Evolutionary conservation across 2,888 invertebrate species (phyloP), one percentile per base, ranked within the genome.

Genomic region (Pogonocherus hispidulus): DNA sequence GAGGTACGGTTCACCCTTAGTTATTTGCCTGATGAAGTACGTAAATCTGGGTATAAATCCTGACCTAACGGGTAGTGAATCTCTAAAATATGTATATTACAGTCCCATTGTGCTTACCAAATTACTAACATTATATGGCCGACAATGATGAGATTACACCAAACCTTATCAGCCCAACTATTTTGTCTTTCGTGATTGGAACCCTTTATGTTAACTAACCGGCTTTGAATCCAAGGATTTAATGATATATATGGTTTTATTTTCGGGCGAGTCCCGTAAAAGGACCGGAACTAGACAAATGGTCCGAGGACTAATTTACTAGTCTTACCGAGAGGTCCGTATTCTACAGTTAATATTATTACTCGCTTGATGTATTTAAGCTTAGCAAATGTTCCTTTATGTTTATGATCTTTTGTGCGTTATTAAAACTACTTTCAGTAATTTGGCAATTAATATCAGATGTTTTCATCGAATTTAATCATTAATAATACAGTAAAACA

Each of bases 151-250:
- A 52, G 52, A 52, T 52, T 52, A 32, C 52, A 27, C 32, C 27
- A 27, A n/a, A n/a, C 27, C 27, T 52, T 52, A 52, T 52, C 52
- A 27, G 52, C 52, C 6, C 27, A 52, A 52, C 16, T 52, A 52
- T 52, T 52, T 52, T 52, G 14, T 52, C 32, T 52, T 6, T 20
- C 5, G 27, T 51, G 51, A 52, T 52, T 52, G 3, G 14, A 3
- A 16, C 16, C 51, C 52, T 52, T 52, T 32, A 32, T 52, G 32
- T 16, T 52, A 52, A 49, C 14, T 52, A 32, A 16, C 27, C 16
- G 52, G 2, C 14, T 32, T 32, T 27, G 52, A 52, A 18, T 52
- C 11, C 52, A 14, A 14, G 27, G 27, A 32, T n/a, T 32, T 49
- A n/a, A 18, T 46, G 18, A 19, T 19, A 18, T 16, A 18, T 46